These are phyloP conservation scores for Drosophila aldrichi DNA, from an alignment of 2,888 invertebrate genomes.

Conservation along the genomic window DNA sequence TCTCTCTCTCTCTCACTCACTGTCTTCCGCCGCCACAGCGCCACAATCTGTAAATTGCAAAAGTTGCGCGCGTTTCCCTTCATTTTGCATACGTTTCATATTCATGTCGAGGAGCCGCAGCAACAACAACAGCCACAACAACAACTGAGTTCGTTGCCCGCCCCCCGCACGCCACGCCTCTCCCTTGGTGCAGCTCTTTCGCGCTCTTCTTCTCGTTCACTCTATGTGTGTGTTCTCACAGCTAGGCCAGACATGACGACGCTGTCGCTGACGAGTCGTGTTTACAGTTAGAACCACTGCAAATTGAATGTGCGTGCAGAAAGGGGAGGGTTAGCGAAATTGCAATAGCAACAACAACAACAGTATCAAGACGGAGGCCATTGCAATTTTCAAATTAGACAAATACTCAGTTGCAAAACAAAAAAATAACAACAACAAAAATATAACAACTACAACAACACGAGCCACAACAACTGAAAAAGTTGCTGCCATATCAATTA, in stretches of 20 bases:
- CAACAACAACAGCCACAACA: constrained; percentile 4
- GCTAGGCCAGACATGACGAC: constrained; percentile 68
- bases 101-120: constrained; percentile 61
- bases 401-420: constrained; percentile 26
- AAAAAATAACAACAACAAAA: constrained; percentile 15
- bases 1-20: neutral
- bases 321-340: constrained; percentile 30
- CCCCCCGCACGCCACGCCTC: constrained; percentile 39
- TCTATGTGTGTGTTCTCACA: constrained; percentile 17
- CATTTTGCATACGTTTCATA: constrained; percentile 79
- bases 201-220: neutral
- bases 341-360: constrained; percentile 27
- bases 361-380: constrained; percentile 53
- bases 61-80: constrained; percentile 75
- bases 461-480: constrained; percentile 38
- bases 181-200: neutral
- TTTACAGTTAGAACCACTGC: constrained; percentile 70
- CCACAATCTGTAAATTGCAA: constrained; percentile 76
- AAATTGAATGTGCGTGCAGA: constrained; percentile 66
- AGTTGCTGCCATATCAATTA: constrained; percentile 64
- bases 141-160: constrained; percentile 65
- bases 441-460: neutral
- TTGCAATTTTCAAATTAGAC: constrained; percentile 73
- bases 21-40: constrained; percentile 16
- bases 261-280: constrained; percentile 63